Conservation (phyloP, 2,797 vertebrate species). For the Rhinogobio ventralis region DNA sequence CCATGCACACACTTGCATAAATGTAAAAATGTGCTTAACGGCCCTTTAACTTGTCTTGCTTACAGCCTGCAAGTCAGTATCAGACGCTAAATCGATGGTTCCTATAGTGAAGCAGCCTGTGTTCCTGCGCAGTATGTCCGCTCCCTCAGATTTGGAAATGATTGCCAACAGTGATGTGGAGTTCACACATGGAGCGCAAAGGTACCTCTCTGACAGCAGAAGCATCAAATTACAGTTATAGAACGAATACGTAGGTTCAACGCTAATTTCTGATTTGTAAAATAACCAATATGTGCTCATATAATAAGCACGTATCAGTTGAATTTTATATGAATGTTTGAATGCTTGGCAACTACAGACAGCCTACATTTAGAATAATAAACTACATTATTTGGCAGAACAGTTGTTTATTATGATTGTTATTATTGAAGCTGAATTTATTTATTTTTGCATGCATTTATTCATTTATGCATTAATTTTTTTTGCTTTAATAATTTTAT, state of each 20-base stretch:
- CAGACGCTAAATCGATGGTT: conserved; percentile 90
- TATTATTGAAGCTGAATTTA: background rate
- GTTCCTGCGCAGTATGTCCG: conserved; percentile 98
- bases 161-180: conserved; percentile 95
- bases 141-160: conserved; percentile 98
- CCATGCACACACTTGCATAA: background rate
- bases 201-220: conserved; percentile 69
- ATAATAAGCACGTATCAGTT: background rate
- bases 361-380: background rate
- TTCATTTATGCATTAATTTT: background rate
- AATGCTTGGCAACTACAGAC: background rate
- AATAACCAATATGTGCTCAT: background rate
- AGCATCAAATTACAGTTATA: background rate
- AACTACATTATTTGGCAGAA: background rate
- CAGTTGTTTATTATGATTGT: background rate
- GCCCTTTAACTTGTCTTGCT: conserved; percentile 18
- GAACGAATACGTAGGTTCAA: background rate
- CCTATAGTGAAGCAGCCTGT: conserved; percentile 92
- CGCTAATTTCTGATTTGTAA: background rate
- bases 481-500: background rate
- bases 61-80: conserved; percentile 92
- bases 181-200: conserved; percentile 90
- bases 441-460: background rate
- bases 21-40: background rate
- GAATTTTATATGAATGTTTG: too few relatives aligned